Evolutionary conservation across 2,113 vertebrate species (phyloP), one percentile per base, ranked within the genome.

Genomic region (Gallinago undulata): DNA sequence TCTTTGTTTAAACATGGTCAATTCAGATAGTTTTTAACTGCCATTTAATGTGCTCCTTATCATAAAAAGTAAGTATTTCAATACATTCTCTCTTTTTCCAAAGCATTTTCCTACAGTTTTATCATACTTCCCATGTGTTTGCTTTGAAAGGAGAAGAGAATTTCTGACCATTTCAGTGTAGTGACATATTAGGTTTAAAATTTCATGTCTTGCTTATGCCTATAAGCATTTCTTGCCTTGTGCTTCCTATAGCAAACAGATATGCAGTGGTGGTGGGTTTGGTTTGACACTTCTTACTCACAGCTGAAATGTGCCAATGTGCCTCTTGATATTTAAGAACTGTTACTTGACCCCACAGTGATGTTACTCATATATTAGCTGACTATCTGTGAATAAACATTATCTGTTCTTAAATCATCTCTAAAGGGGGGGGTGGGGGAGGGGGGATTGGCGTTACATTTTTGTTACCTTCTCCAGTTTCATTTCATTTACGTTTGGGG

Each of bases 111-210:
- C 14, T 76, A 14, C 7, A 60, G 8, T 69, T 55, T 83, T 79
- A 24, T 55, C 5, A 27, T 53, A 68, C 7, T 72, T 93, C n/a
- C 13, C 6, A 64, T 19, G 2, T 68, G 47, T 77, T 76, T 5
- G 1, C 39, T 68, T 25, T 66, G 31, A 69, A 41, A 33, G 19
- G 10, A 89, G 13, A 68, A 60, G 19, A 69, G 10, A 87, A 86
- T 74, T 77, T 27, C 14, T 16, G 22, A 66, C 10, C 0, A 1
- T 51, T 86, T 89, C n/a, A 28, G 4, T 0, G 0, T 17, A 90
- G 35, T 37, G 28, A 79, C 2, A 55, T 5, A 64, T 47, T 67
- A 60, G 9, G 45, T 70, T 94, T 94, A 85, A 96, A 93, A 96
- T 95, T 56, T 19, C 31, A 19, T 82, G 79, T 85, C 60, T 84